phyloP scores from a whole-genome alignment of 1,140 invertebrate species.

The Heliconius eleuchia region DNA sequence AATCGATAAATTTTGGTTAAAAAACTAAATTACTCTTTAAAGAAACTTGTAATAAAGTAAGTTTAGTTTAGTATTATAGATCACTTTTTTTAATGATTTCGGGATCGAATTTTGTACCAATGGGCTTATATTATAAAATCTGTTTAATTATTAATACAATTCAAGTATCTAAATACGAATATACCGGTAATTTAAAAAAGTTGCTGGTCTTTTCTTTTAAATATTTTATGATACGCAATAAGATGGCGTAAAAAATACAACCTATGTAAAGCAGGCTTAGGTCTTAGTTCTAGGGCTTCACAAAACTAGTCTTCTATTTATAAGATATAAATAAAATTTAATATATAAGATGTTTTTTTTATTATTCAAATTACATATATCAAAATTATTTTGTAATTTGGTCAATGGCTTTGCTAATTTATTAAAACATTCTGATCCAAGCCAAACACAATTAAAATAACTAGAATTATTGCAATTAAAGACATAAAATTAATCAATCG shows the following conservation, averaged over 20 bases:
- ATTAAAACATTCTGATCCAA: background rate
- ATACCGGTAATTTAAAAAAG: background rate
- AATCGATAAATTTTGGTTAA: background rate
- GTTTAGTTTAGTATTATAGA: background rate
- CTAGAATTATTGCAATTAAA: background rate
- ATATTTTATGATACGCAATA: background rate
- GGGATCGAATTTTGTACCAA: background rate
- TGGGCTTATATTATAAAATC: background rate
- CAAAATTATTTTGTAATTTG: background rate
- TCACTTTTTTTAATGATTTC: background rate
- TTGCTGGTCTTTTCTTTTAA: background rate
- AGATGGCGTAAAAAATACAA: background rate
- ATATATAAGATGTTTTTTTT: background rate
- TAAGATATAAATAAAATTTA: background rate
- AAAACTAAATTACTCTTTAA: background rate
- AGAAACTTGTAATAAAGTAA: background rate
- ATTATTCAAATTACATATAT: background rate
- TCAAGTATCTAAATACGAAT: background rate
- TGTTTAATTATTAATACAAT: background rate
- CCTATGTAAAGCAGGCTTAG: slow-evolving; percentile 17
- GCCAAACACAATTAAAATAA: background rate
- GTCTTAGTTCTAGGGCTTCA: slow-evolving; percentile 28
- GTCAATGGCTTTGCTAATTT: background rate
- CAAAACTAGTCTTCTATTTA: background rate
- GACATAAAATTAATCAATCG: background rate